Evolutionary conservation across 2,888 invertebrate genomes (phyloP).

Genomic region (Leucophenga montana): DNA sequence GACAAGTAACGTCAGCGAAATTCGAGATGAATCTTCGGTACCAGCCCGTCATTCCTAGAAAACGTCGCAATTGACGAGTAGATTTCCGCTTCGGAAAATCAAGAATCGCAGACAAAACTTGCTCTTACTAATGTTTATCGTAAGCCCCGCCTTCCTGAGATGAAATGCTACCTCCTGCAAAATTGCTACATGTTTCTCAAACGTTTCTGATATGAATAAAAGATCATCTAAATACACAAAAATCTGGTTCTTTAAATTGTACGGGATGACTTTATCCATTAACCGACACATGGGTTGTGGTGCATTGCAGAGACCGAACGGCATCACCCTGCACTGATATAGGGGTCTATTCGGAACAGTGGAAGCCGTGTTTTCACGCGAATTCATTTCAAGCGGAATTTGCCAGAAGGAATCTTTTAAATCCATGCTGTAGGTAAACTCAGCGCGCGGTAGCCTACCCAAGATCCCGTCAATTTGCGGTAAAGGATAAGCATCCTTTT

Average conservation of each 20-base stretch:
- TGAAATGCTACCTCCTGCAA: constrained; percentile 28
- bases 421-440: constrained; percentile 43
- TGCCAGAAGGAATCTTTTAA: constrained; percentile 34
- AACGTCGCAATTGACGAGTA: constrained; percentile 15
- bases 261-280: constrained; percentile 36
- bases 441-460: constrained; percentile 35
- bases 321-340: constrained; percentile 38
- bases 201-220: constrained; percentile 34
- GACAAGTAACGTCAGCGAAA: too few species aligned
- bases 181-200: constrained; percentile 24
- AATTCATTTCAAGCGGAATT: constrained; percentile 25
- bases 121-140: constrained; percentile 34
- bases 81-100: constrained; percentile 26
- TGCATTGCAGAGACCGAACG: constrained; percentile 40
- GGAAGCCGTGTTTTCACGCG: constrained; percentile 45
- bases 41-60: constrained; percentile 30
- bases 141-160: constrained; percentile 25
- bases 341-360: constrained; percentile 43
- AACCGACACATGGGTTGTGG: constrained; percentile 34
- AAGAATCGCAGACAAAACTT: constrained; percentile 32
- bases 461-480: constrained; percentile 47
- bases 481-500: constrained; percentile 33
- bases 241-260: constrained; percentile 23
- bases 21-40: constrained; percentile 24
- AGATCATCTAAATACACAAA: constrained; percentile 42